Percentiles rank a stretch among this genome's conserved stretches.
These are phyloP conservation scores for Apocrypta bakeri DNA, from an alignment of 1,140 invertebrate genomes.

Conservation along the genomic window DNA sequence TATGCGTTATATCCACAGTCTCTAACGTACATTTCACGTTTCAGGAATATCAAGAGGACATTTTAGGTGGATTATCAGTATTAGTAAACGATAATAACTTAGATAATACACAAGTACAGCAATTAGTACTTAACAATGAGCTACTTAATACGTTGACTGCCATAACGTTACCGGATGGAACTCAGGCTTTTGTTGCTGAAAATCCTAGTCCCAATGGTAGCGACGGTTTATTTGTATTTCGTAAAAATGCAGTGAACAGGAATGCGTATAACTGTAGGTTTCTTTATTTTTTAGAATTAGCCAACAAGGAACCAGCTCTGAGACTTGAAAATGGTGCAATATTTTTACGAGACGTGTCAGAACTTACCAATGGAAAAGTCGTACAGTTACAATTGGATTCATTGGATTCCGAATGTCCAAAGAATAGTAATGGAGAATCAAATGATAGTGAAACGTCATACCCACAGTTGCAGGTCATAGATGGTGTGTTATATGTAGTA, in stretches of 20 bases:
- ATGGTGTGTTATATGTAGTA: slow-evolving; percentile 66
- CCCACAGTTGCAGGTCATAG: slow-evolving; percentile 62
- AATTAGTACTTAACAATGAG: slow-evolving; percentile 64
- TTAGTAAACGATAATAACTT: slow-evolving; percentile 60
- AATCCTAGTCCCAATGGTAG: slow-evolving; percentile 59
- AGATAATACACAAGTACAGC: slow-evolving; percentile 57
- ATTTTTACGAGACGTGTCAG: slow-evolving; percentile 59
- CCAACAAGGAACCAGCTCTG: slow-evolving; percentile 52
- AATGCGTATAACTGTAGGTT: background rate
- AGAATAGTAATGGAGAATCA: slow-evolving; percentile 51
- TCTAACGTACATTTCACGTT: slow-evolving; percentile 22
- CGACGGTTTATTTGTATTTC: background rate
- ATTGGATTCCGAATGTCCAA: slow-evolving; percentile 49
- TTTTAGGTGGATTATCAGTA: slow-evolving; percentile 65
- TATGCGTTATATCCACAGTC: background rate
- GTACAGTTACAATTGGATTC: slow-evolving; percentile 63
- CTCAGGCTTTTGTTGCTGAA: slow-evolving; percentile 66
- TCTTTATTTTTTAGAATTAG: slow-evolving; percentile 50
- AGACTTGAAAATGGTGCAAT: slow-evolving; percentile 61
- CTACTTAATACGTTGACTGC: slow-evolving; percentile 63
- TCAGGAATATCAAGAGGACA: slow-evolving; percentile 60
- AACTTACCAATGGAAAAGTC: slow-evolving; percentile 59
- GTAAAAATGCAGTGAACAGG: background rate
- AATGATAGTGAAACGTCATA: slow-evolving; percentile 57
- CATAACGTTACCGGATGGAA: slow-evolving; percentile 68